Evolutionary conservation across 1,140 invertebrate genomes (phyloP).

Genomic region (Thaumetopoea pityocampa): DNA sequence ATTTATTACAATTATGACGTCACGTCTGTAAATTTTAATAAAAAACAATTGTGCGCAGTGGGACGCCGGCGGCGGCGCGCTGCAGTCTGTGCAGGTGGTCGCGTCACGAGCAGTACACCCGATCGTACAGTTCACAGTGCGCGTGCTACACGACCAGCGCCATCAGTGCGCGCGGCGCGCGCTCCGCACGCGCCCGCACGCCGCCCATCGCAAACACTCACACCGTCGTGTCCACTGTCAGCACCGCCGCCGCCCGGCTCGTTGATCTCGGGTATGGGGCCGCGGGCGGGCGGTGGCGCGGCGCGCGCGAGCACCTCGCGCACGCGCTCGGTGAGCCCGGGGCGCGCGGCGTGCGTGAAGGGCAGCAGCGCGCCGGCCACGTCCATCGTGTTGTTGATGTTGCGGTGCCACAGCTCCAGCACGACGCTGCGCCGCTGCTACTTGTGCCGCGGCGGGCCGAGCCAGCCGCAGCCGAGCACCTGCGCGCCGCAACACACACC

Average conservation of each 20-base stretch:
- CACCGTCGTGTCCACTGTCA: no score
- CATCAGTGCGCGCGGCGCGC: no score
- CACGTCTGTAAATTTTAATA: no score
- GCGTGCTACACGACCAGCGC: no score
- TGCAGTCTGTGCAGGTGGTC: no score
- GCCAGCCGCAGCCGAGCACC: conserved; percentile 82
- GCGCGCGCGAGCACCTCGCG: conserved; percentile 61
- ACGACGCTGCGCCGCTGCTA: conserved; percentile 78
- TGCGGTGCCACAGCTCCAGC: conserved; percentile 74
- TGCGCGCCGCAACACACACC: conserved; percentile 37
- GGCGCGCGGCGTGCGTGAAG: conserved; percentile 61
- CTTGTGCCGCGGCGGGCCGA: conserved; percentile 78
- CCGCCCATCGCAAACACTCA: no score
- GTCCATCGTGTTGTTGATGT: conserved; percentile 74
- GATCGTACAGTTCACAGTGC: no score
- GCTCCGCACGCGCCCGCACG: no score
- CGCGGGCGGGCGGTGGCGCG: conserved; percentile 30
- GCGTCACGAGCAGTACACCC: no score
- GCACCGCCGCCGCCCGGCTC: conserved; percentile 46
- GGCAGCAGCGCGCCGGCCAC: conserved; percentile 64
- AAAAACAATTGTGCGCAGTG: no score
- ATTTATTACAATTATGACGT: no score
- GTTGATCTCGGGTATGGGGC: conserved; percentile 55
- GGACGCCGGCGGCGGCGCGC: no score
- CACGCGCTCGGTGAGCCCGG: conserved; percentile 61